Evolutionary conservation across 2,888 invertebrate genomes (phyloP).

Genomic region (Flabesymbios commensalis): DNA sequence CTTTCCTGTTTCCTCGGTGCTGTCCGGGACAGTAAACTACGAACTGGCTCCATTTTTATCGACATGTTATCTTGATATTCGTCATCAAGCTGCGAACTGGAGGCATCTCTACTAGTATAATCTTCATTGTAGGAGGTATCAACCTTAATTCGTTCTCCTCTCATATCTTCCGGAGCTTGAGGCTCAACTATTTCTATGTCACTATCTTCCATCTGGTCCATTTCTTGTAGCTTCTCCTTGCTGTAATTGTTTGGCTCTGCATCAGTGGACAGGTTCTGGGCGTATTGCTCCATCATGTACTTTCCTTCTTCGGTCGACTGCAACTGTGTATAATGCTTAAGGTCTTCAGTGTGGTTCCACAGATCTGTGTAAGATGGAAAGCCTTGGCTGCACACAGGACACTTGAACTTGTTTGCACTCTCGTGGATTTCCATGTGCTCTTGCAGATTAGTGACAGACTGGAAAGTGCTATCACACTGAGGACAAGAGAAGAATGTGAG

Average conservation of each 20-base stretch:
- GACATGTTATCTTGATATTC: neutral
- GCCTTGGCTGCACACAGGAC: slow-evolving; percentile 10
- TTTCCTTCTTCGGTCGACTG: neutral
- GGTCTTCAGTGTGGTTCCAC: slow-evolving; percentile 9
- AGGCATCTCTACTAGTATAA: neutral
- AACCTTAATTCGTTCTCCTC: no score
- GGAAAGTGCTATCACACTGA: slow-evolving; percentile 7
- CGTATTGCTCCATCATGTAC: neutral
- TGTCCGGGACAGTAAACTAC: slow-evolving; percentile 5
- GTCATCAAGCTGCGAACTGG: neutral
- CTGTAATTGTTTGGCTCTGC: slow-evolving; percentile 3
- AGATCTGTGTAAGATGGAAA: slow-evolving; percentile 12
- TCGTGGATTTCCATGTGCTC: slow-evolving; percentile 19
- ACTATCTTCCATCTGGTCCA: slow-evolving; percentile 2
- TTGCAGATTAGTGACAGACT: neutral
- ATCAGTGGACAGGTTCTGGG: neutral
- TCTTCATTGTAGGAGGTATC: no score
- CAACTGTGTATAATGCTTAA: slow-evolving; percentile 6
- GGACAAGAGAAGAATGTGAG: neutral
- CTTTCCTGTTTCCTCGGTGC: no score
- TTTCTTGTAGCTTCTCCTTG: slow-evolving; percentile 10
- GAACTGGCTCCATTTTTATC: slow-evolving; percentile 12
- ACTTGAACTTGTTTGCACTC: slow-evolving; percentile 1
- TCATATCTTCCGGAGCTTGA: slow-evolving; percentile 15
- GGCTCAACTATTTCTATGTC: slow-evolving; percentile 24